phyloP scores from a whole-genome alignment of 2,797 vertebrate species.

The Philypnodon macrostomus region DNA sequence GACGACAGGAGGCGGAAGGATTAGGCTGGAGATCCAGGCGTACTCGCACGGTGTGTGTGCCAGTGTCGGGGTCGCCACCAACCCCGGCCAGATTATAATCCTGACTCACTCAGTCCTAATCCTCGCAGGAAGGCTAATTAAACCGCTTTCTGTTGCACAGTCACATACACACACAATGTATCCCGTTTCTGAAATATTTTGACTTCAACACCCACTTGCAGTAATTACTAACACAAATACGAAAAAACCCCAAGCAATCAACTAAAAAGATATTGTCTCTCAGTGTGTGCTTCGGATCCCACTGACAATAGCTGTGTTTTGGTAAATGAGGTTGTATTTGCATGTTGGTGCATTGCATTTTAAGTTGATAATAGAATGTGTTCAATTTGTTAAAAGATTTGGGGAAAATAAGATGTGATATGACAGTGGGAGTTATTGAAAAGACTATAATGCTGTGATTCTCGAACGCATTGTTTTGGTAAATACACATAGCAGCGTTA shows the following conservation, averaged over 20 bases:
- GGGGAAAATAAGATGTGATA: background rate
- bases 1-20: constrained; percentile 57
- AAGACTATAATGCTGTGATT: too few relatives aligned
- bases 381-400: background rate
- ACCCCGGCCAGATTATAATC: constrained; percentile 73
- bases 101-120: constrained; percentile 70
- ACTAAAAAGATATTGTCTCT: constrained; percentile 11
- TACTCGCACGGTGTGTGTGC: constrained; percentile 33
- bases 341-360: background rate
- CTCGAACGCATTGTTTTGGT: too few relatives aligned
- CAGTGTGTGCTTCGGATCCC: background rate
- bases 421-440: too few relatives aligned
- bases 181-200: constrained; percentile 10
- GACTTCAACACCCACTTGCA: constrained; percentile 12
- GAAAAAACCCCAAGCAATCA: constrained; percentile 17
- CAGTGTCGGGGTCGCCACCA: constrained; percentile 57
- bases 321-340: background rate
- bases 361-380: background rate
- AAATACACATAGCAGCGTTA: too few relatives aligned
- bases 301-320: constrained; percentile 1
- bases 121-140: constrained; percentile 76
- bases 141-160: constrained; percentile 55
- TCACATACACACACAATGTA: constrained; percentile 34
- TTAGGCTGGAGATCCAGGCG: constrained; percentile 53
- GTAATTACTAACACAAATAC: constrained; percentile 13